Base-by-base conservation (phyloP, 2,113 vertebrate species). In the Bos javanicus region DNA sequence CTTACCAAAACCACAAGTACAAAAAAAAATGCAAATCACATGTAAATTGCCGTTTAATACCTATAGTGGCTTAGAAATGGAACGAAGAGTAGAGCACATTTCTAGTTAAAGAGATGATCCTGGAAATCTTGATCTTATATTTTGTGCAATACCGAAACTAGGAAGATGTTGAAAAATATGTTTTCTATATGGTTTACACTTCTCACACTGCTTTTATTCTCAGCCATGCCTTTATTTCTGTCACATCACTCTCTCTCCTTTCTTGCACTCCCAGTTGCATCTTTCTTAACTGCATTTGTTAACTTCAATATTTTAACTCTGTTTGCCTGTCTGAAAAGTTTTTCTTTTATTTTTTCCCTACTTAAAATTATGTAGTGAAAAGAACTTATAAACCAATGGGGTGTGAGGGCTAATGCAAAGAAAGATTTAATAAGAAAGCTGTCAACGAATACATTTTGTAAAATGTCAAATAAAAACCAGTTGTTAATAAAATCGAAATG, bases 1-100 rank as follows among this genome's bases (percentile, higher is more conserved):
- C 98, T 98, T 98, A 99, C 98, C 98, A 98, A 99, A 99, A 99
- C 99, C 99, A 98, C 99, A 99, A 99, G 98, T 98, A 98, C 98
- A 76, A 76, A 76, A 98, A 97, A 99, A 99, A 98, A 99, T 98
- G 98, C 98, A 99, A 99, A 99, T 99, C 97, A 97, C 98, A 98
- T 99, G 98, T 98, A 99, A 99, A 99, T 99, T 98, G 98, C 98
- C 95, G 93, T 98, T 98, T 99, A 98, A 98, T 99, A 99, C 98
- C 98, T 99, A 98, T 96, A 98, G 98, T 94, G 93, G 97, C 96
- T 98, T 98, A 96, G 97, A 98, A 99, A 98, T 96, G 83, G 95
- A 98, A 96, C 96, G 96, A 96, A 95, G 94, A 98, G 94, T 97
- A 95, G 96, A 95, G 84, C 97, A 84, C 96, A 91, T 97, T 86